These are phyloP conservation scores for Drosophila varians DNA, from an alignment of 1,140 invertebrate species.

Conservation along the genomic window DNA sequence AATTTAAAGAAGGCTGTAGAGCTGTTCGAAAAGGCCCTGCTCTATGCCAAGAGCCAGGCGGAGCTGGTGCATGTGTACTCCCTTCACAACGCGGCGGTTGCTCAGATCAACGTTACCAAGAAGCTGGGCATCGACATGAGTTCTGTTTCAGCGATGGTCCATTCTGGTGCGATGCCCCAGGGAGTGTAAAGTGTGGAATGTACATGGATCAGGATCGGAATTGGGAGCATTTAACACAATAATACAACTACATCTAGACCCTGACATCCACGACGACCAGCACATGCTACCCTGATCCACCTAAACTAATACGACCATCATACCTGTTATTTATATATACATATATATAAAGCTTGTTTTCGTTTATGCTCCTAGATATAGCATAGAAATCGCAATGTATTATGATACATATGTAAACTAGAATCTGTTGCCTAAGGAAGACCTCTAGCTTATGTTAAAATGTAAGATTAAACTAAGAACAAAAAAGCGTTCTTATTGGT, in stretches of 20 bases:
- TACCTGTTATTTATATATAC: slow-evolving; percentile 48
- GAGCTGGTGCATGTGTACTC: slow-evolving; percentile 95
- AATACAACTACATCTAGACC: neutral
- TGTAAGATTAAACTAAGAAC: slow-evolving; percentile 35
- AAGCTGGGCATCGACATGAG: slow-evolving; percentile 88
- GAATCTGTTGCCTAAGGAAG: slow-evolving; percentile 46
- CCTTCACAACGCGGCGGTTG: slow-evolving; percentile 92
- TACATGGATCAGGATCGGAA: neutral
- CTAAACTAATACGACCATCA: slow-evolving; percentile 52
- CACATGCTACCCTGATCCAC: slow-evolving; percentile 20
- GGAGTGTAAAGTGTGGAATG: slow-evolving; percentile 23
- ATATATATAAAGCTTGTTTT: slow-evolving; percentile 51
- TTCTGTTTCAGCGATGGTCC: slow-evolving; percentile 70
- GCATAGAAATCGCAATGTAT: slow-evolving; percentile 43
- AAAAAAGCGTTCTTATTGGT: slow-evolving; percentile 13
- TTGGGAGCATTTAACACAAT: slow-evolving; percentile 46
- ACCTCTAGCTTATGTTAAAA: slow-evolving; percentile 31
- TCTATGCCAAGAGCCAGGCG: slow-evolving; percentile 91
- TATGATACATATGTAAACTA: slow-evolving; percentile 42
- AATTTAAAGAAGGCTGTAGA: slow-evolving; percentile 91
- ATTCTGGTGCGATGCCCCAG: slow-evolving; percentile 41
- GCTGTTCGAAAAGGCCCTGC: slow-evolving; percentile 95
- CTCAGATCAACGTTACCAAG: slow-evolving; percentile 92
- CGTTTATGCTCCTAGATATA: slow-evolving; percentile 50
- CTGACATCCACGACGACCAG: neutral